Evolutionary conservation across 2,888 invertebrate genomes (phyloP).

Genomic region (Agrotis clavis): DNA sequence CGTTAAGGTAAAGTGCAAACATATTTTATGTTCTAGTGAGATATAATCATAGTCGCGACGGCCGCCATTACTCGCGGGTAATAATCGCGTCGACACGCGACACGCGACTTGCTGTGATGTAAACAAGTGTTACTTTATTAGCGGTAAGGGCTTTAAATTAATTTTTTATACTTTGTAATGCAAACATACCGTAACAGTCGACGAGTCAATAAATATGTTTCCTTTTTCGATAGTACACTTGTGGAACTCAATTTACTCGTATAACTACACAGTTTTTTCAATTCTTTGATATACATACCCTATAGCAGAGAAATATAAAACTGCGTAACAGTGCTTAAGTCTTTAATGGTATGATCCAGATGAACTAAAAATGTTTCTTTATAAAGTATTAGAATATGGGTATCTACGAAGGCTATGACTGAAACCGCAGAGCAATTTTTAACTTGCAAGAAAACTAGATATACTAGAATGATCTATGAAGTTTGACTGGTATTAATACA

Average conservation of each 20-base stretch:
- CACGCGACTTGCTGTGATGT: conserved; percentile 20
- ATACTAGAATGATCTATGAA: neutral
- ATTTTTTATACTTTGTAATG: neutral
- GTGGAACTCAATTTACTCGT: too few species aligned
- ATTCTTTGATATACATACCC: too few species aligned
- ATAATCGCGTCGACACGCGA: conserved; percentile 40
- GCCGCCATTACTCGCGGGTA: conserved; percentile 25
- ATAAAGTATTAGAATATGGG: neutral
- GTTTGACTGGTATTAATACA: neutral
- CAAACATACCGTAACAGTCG: too few species aligned
- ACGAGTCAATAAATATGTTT: too few species aligned
- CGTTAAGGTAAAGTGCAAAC: conserved; percentile 42
- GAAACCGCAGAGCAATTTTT: neutral
- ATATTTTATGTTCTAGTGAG: conserved; percentile 34
- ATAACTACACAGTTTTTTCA: too few species aligned
- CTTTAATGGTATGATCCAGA: neutral
- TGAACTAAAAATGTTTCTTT: neutral
- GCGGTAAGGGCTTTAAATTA: neutral
- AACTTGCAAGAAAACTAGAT: neutral
- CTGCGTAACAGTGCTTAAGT: too few species aligned
- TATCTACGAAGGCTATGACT: neutral
- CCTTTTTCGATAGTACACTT: too few species aligned
- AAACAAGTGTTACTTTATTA: conserved; percentile 34
- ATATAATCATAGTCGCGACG: conserved; percentile 8
- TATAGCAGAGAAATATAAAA: too few species aligned